Conservation (phyloP, 2,113 vertebrate genomes). For the Sturnira hondurensis region DNA sequence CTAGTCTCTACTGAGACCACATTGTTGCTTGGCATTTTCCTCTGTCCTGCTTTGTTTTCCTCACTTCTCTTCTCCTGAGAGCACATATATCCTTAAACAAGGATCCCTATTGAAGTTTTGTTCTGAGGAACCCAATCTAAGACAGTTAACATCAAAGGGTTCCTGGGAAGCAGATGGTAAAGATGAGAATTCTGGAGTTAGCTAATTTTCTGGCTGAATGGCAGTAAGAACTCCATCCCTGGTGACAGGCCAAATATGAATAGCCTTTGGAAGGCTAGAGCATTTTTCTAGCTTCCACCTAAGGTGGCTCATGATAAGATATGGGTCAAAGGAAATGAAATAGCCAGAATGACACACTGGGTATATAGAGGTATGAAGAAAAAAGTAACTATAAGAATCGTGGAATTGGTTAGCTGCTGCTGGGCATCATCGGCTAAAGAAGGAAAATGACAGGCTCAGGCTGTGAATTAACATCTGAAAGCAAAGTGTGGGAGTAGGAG, state of each 20-base stretch:
- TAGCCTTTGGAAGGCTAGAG: neutral
- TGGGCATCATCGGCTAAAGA: neutral
- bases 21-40: neutral
- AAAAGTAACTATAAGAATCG: neutral
- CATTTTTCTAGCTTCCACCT: neutral
- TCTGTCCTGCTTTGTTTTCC: neutral
- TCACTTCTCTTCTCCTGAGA: neutral
- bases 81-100: neutral
- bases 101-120: neutral
- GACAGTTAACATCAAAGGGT: neutral
- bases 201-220: neutral
- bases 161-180: neutral
- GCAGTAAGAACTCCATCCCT: neutral
- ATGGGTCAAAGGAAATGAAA: neutral
- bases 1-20: neutral
- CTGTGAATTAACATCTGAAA: slow-evolving; percentile 11
- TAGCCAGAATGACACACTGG: neutral
- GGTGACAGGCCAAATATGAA: neutral
- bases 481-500: neutral
- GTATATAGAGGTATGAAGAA: neutral
- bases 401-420: neutral
- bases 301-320: neutral
- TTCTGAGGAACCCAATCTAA: neutral
- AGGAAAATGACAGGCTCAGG: neutral
- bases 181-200: neutral